Base-by-base conservation (phyloP, 2,888 invertebrate species). In the Ceramica pisi region DNA sequence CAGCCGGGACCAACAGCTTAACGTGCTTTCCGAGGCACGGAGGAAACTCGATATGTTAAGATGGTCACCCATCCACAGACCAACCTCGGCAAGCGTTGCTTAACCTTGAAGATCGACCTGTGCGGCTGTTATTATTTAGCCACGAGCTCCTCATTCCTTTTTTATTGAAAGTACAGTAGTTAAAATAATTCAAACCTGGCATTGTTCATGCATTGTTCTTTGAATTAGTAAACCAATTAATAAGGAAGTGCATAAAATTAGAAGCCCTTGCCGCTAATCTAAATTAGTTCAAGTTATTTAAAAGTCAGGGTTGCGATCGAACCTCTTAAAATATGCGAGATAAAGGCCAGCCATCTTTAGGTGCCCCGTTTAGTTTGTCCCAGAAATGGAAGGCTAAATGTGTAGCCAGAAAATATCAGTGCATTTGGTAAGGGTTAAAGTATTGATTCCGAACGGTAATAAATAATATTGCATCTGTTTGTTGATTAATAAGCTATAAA, bases 261-360 rank as follows among this genome's bases (percentile, higher is more conserved):
- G n/a, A 23, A 41, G 10, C 19, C n/a, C 21, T 21, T 38, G 10
- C 14, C 12, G 19, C 31, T n/a, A 0, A 26, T 35, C 8, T 46
- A 23, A 26, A 12, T 3, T 53, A 14, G 21, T 26, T 16, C 35
- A 35, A 35, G 35, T 19, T 26, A 46, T 38, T 38, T 69, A 16
- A 31, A n/a, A 19, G 3, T 4, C 21, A 26, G 26, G 14, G 3
- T 12, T 2, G 55, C 19, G 46, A 41, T 75, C 53, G 38, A 75
- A 64, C 19, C 21, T 46, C 0, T 16, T 74, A 41, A 73, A 71
- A 73, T 70, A 73, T 62, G 44, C 31, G 51, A n/a, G 41, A 12
- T 23, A 51, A 35, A 62, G 41, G n/a, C 23, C 35, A 35, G 12
- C 26, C n/a, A 1, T 31, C 9, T 8, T 12, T 16, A 16, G 35